Base-by-base conservation (phyloP, 2,888 invertebrate genomes). In the Dugesia japonica region DNA sequence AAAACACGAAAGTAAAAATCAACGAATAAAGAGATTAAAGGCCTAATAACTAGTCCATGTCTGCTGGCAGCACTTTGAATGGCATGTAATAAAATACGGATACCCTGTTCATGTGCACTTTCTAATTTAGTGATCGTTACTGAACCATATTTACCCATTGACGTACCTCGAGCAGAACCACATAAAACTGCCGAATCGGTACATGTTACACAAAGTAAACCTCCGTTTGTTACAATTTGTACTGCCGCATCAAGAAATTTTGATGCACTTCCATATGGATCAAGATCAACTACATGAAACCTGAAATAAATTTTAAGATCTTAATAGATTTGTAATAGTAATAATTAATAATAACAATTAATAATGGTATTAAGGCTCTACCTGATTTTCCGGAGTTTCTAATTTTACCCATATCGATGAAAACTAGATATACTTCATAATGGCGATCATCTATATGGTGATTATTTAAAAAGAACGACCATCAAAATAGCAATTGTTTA, bases 1-100 rank as follows among this genome's bases (percentile, higher is more conserved):
- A 97, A 94, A 9, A 97, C 89, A 78, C 98, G 87, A 42, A 97
- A 89, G 84, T 98, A 98, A 86, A 98, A 99, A 85, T 99, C 98
- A 0, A 90, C 92, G 26, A 94, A 94, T 79, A 98, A 85, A 28
- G 92, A 92, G 0, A 98, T 83, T 71, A 97, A 82, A 0, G 98
- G 98, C 71, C 89, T 89, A 80, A 94, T 94, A 84, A 92, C 94
- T 79, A 92, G 88, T 1, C 92, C 91, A 85, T 98, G 93, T 31
- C 92, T 88, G 82, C 91, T 93, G 0, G 98, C 97, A 81, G 92
- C 92, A 0, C 89, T 88, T 82, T 95, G 92, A 79, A 99, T 90
- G 80, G 90, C 89, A 81, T 92, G 91, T 26, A 98, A 85, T 42
- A 97, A 86, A 82, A 98, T 95, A 79, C 98, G 87, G n/a, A 98